Evolutionary conservation across 2,113 vertebrate species (phyloP).

Genomic region (Petrocephalus microphthalmus): DNA sequence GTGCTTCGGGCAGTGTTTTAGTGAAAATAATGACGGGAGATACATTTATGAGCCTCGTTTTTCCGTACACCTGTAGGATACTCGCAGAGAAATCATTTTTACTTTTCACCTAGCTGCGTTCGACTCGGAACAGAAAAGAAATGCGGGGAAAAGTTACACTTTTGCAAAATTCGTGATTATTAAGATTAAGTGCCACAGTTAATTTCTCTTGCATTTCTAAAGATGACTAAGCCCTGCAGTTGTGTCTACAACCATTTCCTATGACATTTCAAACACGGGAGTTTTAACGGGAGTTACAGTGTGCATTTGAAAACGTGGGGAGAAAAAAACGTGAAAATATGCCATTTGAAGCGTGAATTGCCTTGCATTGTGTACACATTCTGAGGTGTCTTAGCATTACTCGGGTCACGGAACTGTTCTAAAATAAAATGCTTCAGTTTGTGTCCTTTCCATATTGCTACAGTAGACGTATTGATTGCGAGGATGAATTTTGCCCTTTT

Average conservation of each 20-base stretch:
- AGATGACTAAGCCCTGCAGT: background rate
- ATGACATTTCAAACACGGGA: background rate
- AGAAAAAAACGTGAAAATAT: slow-evolving; percentile 9
- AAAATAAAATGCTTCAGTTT: slow-evolving; percentile 37
- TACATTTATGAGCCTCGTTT: slow-evolving; percentile 40
- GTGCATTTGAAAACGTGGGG: background rate
- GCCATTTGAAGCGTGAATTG: slow-evolving; percentile 31
- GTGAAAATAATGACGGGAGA: slow-evolving; percentile 13
- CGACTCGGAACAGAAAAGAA: background rate
- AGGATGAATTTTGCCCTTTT: slow-evolving; percentile 30
- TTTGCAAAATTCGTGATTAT: slow-evolving; percentile 42
- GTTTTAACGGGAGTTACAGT: background rate
- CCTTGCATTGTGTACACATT: slow-evolving; percentile 24
- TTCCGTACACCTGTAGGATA: background rate
- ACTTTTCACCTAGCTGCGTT: background rate
- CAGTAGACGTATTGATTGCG: slow-evolving; percentile 37
- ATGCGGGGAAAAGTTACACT: slow-evolving; percentile 48
- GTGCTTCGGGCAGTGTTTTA: background rate
- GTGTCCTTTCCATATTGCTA: slow-evolving; percentile 11
- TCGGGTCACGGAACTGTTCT: slow-evolving; percentile 31
- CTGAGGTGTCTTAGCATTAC: slow-evolving; percentile 30
- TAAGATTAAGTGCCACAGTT: background rate
- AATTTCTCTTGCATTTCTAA: background rate
- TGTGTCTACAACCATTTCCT: background rate
- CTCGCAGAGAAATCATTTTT: background rate